phyloP scores from a whole-genome alignment of 2,888 invertebrate species.

The Oligia latruncula region DNA sequence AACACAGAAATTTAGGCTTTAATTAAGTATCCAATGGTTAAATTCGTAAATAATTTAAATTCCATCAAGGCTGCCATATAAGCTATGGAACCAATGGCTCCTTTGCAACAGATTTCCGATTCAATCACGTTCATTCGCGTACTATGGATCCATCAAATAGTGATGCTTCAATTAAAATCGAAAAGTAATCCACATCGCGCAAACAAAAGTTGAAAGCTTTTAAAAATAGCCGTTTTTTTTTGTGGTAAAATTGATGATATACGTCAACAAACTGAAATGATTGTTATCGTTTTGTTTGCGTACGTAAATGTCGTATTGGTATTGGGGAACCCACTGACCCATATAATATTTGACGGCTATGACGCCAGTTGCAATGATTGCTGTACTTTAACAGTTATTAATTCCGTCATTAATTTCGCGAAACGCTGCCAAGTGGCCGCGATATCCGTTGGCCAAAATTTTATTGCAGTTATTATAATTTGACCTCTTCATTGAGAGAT shows the following conservation, averaged over 20 bases:
- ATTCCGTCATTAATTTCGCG: conserved; percentile 51
- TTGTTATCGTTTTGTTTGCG: not conserved
- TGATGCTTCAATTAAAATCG: conserved; percentile 28
- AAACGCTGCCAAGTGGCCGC: conserved; percentile 58
- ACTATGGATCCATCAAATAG: conserved; percentile 11
- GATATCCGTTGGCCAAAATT: conserved; percentile 41
- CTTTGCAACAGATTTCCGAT: not conserved
- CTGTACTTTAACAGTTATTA: conserved; percentile 41
- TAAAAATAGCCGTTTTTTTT: not conserved
- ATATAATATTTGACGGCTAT: conserved; percentile 38
- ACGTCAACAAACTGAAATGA: not conserved
- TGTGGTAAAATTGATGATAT: not conserved
- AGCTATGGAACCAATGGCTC: not conserved
- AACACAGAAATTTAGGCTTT: not conserved
- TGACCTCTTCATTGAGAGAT: conserved; percentile 30
- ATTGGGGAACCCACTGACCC: conserved; percentile 23
- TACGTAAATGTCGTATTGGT: not conserved
- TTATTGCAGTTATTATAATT: conserved; percentile 44
- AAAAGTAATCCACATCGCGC: conserved; percentile 15
- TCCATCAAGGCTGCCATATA: not conserved
- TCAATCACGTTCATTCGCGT: not conserved
- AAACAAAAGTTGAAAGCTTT: conserved; percentile 28
- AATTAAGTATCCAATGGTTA: not conserved
- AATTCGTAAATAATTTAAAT: not conserved
- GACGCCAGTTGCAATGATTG: conserved; percentile 33